Evolutionary conservation across 2,113 vertebrate species (phyloP).

Genomic region (Anhinga anhinga): DNA sequence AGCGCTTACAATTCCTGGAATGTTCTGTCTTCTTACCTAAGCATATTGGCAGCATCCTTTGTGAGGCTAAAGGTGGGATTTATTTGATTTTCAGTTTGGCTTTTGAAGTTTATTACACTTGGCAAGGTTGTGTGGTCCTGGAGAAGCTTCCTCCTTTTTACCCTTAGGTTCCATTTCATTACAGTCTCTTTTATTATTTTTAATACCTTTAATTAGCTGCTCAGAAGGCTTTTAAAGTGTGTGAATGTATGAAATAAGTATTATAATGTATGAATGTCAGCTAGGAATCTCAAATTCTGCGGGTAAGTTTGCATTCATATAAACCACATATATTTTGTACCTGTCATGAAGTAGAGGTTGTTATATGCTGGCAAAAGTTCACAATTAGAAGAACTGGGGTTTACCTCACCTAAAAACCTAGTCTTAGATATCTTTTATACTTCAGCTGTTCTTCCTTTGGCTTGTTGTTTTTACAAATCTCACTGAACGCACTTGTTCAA

Average conservation of each 20-base stretch:
- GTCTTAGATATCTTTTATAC: neutral
- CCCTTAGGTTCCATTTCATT: constrained; percentile 9
- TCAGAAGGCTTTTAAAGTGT: neutral
- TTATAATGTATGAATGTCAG: neutral
- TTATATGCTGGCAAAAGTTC: neutral
- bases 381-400: neutral
- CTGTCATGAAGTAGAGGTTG: neutral
- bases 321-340: neutral
- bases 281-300: neutral
- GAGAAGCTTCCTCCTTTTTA: neutral
- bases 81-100: neutral
- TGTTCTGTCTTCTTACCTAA: neutral
- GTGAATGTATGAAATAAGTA: neutral
- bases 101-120: constrained; percentile 33
- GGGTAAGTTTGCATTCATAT: neutral
- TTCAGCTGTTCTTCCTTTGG: neutral
- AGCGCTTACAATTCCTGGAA: neutral
- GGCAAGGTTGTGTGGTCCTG: neutral
- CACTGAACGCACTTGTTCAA: neutral
- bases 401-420: neutral
- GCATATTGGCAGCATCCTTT: neutral
- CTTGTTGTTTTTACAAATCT: neutral
- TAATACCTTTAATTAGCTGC: constrained; percentile 30
- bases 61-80: neutral
- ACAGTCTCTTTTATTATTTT: neutral